Evolutionary conservation across 2,113 vertebrate genomes (phyloP).

Genomic region (Ursus arctos): DNA sequence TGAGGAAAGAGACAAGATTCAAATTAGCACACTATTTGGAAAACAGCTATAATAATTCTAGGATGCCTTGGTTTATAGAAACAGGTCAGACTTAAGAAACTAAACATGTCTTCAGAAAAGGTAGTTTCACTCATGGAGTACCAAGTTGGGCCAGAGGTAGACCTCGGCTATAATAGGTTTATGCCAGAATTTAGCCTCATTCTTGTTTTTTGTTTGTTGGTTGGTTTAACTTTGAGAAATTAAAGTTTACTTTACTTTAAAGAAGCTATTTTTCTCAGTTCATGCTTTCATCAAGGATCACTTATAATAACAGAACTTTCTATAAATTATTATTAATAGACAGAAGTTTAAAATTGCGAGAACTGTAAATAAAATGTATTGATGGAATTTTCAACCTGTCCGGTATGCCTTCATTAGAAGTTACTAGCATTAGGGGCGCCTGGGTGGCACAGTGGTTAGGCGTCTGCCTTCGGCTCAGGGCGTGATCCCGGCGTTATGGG

Average conservation of each 20-base stretch:
- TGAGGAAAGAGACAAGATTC: not conserved
- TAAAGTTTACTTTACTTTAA: not conserved
- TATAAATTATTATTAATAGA: not conserved
- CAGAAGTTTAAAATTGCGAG: not conserved
- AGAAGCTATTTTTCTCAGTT: not conserved
- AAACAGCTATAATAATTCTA: not conserved
- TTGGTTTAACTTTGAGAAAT: not conserved
- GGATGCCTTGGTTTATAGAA: not conserved
- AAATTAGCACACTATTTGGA: conserved; percentile 3
- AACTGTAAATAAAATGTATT: not conserved
- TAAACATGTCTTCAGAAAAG: not conserved
- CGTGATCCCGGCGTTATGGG: too few species aligned
- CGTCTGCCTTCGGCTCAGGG: too few species aligned
- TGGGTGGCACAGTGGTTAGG: too few species aligned
- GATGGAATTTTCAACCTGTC: not conserved
- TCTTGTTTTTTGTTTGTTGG: not conserved
- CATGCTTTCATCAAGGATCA: not conserved
- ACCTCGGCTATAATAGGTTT: not conserved
- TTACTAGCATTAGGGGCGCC: not conserved
- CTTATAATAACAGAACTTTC: not conserved
- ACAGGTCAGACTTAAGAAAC: not conserved
- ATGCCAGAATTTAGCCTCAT: not conserved
- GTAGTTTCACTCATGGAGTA: not conserved
- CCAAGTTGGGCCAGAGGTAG: not conserved
- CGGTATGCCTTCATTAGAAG: not conserved